Evolutionary conservation across 2,797 vertebrate species (phyloP).

Genomic region (Poeciliopsis presidionis): DNA sequence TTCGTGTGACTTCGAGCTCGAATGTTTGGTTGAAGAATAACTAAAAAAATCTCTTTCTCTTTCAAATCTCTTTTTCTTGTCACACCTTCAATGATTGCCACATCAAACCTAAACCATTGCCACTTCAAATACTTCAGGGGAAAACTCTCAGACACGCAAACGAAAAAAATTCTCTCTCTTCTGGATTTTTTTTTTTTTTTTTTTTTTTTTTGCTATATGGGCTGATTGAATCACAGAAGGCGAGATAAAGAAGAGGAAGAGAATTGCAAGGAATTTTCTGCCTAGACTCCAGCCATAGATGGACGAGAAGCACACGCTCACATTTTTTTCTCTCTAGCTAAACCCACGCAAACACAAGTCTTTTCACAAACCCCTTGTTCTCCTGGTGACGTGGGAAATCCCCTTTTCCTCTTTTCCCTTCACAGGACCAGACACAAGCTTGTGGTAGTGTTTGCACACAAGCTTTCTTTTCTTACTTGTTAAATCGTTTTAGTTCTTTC

Average conservation of each 20-base stretch:
- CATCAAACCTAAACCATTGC: conserved; percentile 60
- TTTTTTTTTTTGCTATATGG: background rate
- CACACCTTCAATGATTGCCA: conserved; percentile 42
- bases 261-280: conserved; percentile 48
- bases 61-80: conserved; percentile 41
- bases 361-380: conserved; percentile 46
- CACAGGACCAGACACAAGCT: conserved; percentile 25
- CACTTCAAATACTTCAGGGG: conserved; percentile 42
- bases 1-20: conserved; percentile 5
- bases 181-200: conserved; percentile 10
- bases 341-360: conserved; percentile 59
- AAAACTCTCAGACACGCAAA: conserved; percentile 24
- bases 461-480: conserved; percentile 44
- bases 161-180: conserved; percentile 3
- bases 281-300: conserved; percentile 29
- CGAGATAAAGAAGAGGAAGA: conserved; percentile 25
- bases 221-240: conserved; percentile 33
- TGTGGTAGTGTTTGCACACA: conserved; percentile 16
- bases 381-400: conserved; percentile 55
- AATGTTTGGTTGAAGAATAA: conserved; percentile 7
- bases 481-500: conserved; percentile 46
- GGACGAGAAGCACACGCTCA: conserved; percentile 17
- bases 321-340: conserved; percentile 45
- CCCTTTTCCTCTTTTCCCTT: conserved; percentile 36
- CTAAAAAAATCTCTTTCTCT: conserved; percentile 40